Evolutionary conservation across 64 coral and sea anemone species (phyloP).

Genomic region (Montipora cactus): DNA sequence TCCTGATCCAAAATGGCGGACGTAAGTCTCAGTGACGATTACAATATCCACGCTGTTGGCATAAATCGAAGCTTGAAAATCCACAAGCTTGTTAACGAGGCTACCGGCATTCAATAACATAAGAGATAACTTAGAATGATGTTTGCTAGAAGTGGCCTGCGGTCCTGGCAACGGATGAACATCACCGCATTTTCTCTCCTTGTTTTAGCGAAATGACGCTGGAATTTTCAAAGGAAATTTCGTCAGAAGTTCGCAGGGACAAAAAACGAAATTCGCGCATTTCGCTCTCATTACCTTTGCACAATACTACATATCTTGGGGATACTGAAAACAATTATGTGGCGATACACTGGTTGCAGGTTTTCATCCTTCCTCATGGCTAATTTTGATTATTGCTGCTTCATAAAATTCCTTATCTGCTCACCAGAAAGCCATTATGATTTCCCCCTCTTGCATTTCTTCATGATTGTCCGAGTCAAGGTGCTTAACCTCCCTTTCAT

Average conservation of each 20-base stretch:
- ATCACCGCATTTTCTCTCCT: not conserved
- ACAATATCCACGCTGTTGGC: slow-evolving; percentile 10
- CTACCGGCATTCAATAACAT: slow-evolving; percentile 13
- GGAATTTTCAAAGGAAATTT: no score
- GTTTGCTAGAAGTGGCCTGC: not conserved
- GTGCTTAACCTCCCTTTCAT: slow-evolving; percentile 35
- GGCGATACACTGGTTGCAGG: not conserved
- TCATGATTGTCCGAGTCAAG: slow-evolving; percentile 46
- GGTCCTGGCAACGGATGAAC: slow-evolving; percentile 28
- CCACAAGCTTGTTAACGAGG: not conserved
- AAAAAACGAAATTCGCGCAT: no score
- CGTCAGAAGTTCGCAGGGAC: no score
- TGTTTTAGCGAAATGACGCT: no score
- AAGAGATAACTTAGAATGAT: not conserved
- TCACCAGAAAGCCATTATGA: slow-evolving; percentile 39
- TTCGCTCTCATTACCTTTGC: no score
- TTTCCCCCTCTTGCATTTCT: slow-evolving; percentile 53
- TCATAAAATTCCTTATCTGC: slow-evolving; percentile 45
- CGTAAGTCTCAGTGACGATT: slow-evolving; percentile 20
- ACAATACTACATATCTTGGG: not conserved
- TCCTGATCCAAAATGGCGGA: slow-evolving; percentile 20
- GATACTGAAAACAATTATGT: not conserved
- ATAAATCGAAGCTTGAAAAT: slow-evolving; percentile 38
- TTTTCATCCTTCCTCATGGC: slow-evolving; percentile 16
- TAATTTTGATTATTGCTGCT: slow-evolving; percentile 58